phyloP scores from a whole-genome alignment of 1,140 invertebrate species.

The Neocloeon triangulifer region DNA sequence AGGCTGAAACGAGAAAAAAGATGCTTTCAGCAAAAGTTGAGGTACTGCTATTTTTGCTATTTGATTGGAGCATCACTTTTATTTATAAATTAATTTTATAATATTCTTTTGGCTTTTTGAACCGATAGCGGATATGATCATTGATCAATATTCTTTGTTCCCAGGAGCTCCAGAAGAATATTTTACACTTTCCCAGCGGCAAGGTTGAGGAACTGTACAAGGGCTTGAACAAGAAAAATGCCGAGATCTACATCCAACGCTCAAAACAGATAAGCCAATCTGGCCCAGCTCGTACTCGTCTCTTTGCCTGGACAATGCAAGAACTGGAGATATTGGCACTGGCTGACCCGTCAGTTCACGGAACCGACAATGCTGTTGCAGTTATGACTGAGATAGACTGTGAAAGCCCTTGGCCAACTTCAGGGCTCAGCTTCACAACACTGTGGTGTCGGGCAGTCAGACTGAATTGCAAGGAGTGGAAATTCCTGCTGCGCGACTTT shows the following conservation, averaged over 20 bases:
- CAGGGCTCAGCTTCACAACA: conserved; percentile 72
- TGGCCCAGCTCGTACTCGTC: conserved; percentile 42
- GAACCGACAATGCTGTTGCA: conserved; percentile 46
- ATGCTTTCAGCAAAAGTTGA: conserved; percentile 74
- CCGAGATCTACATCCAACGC: conserved; percentile 85
- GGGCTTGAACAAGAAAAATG: conserved; percentile 67
- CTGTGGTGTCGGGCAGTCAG: conserved; percentile 78
- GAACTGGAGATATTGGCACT: conserved; percentile 61
- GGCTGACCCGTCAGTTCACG: conserved; percentile 68
- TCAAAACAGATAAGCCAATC: conserved; percentile 26
- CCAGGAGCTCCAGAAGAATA: conserved; percentile 56
- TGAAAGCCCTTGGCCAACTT: conserved; percentile 75
- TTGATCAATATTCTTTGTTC: no score
- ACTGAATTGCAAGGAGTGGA: conserved; percentile 60
- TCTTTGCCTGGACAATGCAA: conserved; percentile 61
- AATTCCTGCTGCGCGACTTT: conserved; percentile 82
- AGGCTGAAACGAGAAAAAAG: conserved; percentile 74
- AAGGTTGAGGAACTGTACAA: conserved; percentile 79
- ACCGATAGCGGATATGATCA: background rate
- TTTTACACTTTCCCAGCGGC: conserved; percentile 56
- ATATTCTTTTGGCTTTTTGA: background rate
- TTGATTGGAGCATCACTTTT: no score
- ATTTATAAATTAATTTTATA: no score
- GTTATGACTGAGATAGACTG: conserved; percentile 61
- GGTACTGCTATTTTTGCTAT: no score